Base-by-base conservation (phyloP, 1,140 invertebrate species). In the Psix sp. region DNA sequence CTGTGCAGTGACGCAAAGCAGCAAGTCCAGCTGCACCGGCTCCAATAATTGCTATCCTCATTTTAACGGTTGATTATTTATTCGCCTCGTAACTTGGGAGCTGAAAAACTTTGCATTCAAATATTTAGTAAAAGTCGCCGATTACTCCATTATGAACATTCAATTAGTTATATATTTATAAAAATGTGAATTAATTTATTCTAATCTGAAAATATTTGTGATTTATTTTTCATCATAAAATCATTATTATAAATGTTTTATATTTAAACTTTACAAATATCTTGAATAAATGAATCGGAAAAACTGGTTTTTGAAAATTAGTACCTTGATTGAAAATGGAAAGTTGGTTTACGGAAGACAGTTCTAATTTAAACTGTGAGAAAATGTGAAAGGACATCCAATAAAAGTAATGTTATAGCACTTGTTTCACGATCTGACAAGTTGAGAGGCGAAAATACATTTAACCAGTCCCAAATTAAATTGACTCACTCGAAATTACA, bases 11-110 rank as follows among this genome's bases (percentile, higher is more conserved):
- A 67, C 86, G 84, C 6, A 91, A 83, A 7, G 91, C 90, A 15
- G 88, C 88, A 10, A 93, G 82, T 9, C 92, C 92, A 4, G 91
- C 90, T 16, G 90, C 88, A 21, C 92, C 92, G 26, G 90, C 91
- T 7, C 92, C 92, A 66, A 93, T 89, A 6, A 93, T 86, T 5
- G 89, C 90, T 4, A 91, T 86, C 38, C 84, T 84, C 86, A 90
- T 89, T 20, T 56, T 79, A 54, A 48, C 5, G 4, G 29, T 39
- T 13, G 26, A 39, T 21, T 42, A 31, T 10, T 6, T 45, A 7
- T 45, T 26, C 0, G 13, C 1, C 7, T 14, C 6, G 26, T 7
- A 29, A 7, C 26, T 10, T n/a, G 26, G 7, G 26, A 10, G 26
- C 4, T 29, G 2, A 29, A 29, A 29, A 7, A 7, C 7, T 10